Conservation (phyloP, 2,113 vertebrate species). For the Paratilapia polleni region DNA sequence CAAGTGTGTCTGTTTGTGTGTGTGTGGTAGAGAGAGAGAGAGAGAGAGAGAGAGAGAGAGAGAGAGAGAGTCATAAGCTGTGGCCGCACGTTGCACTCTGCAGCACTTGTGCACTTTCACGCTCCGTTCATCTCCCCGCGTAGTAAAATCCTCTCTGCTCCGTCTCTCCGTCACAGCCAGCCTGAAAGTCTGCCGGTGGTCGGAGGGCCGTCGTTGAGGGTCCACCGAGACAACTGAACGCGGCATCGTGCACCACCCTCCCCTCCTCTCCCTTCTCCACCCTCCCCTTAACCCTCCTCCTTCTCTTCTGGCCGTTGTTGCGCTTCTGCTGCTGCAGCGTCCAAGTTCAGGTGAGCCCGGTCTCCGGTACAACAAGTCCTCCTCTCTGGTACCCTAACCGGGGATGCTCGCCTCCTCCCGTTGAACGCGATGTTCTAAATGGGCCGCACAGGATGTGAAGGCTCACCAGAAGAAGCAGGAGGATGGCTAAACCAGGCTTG, state of each 20-base stretch:
- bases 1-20: neutral
- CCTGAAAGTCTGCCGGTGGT: conserved; percentile 1
- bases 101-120: conserved; percentile 63
- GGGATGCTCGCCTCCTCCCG: conserved; percentile 52
- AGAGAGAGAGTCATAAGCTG: conserved; percentile 27
- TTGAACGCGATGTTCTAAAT: conserved; percentile 74
- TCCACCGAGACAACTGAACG: conserved; percentile 12
- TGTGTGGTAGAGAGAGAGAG: conserved; percentile 13
- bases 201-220: neutral
- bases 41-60: conserved; percentile 38
- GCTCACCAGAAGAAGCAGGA: conserved; percentile 75
- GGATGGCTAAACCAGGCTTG: conserved; percentile 75
- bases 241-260: neutral
- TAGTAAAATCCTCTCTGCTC: conserved; percentile 37
- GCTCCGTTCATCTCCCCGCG: conserved; percentile 36
- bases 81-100: conserved; percentile 63
- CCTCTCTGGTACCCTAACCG: neutral
- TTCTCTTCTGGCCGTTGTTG: conserved; percentile 25
- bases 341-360: conserved; percentile 57
- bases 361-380: conserved; percentile 62
- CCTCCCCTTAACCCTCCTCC: neutral
- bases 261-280: neutral
- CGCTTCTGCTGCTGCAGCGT: conserved; percentile 53
- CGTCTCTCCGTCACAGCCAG: conserved; percentile 7
- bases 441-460: conserved; percentile 79